A percentile compares a stretch with the other conserved stretches of the same genome.
Conservation (phyloP, 2,113 vertebrate species). For the Ramphastos sulfuratus region DNA sequence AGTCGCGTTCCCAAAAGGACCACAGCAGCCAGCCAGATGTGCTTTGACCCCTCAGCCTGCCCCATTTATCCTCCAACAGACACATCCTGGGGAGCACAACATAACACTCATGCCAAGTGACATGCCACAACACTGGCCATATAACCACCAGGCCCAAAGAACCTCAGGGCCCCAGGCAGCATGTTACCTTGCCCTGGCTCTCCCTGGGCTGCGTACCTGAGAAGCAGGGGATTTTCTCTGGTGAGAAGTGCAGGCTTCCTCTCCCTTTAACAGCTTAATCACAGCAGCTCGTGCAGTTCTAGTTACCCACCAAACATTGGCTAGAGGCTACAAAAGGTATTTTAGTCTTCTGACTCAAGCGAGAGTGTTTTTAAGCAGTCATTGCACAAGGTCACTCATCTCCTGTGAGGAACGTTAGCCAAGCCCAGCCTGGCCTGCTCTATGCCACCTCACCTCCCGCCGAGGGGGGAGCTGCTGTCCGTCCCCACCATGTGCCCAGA, state of each 20-base stretch:
- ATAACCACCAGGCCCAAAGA: background rate
- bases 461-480: background rate
- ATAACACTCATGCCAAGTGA: rapidly evolving
- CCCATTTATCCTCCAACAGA: background rate
- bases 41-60: background rate
- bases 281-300: slow-evolving; percentile 44
- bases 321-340: slow-evolving; percentile 43
- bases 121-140: background rate
- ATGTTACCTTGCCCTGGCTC: background rate
- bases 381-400: slow-evolving; percentile 16
- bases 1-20: background rate
- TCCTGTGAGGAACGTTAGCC: background rate
- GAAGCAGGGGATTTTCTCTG: slow-evolving; percentile 44
- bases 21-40: background rate
- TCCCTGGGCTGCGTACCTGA: slow-evolving; percentile 54
- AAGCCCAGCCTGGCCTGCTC: slow-evolving; percentile 1
- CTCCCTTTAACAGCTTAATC: slow-evolving; percentile 39
- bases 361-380: slow-evolving; percentile 43
- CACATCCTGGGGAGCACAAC: background rate
- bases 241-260: slow-evolving; percentile 28
- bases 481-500: background rate
- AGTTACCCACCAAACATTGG: slow-evolving; percentile 39
- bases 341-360: slow-evolving; percentile 47
- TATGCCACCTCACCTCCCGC: background rate
- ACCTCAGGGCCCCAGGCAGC: background rate